Percentiles rank a stretch among this genome's conserved stretches.
phyloP scores from a whole-genome alignment of 2,888 invertebrate species.

The Teleogryllus oceanicus region DNA sequence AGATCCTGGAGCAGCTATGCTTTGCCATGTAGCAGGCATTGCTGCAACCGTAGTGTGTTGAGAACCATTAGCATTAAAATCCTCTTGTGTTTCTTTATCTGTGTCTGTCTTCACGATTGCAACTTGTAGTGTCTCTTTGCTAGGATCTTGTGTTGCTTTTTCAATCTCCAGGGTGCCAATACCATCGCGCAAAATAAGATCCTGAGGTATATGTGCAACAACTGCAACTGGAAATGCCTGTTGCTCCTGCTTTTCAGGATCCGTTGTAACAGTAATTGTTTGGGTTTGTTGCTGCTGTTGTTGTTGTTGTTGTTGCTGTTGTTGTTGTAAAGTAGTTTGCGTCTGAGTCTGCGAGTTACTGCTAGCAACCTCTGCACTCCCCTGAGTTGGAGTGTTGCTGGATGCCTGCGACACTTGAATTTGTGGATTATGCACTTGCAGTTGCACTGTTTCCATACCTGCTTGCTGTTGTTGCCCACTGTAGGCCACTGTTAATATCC shows the following conservation, averaged over 20 bases:
- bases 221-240: constrained; percentile 42
- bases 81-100: constrained; percentile 42
- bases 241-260: constrained; percentile 32
- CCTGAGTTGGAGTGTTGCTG: constrained; percentile 30
- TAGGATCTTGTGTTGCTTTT: constrained; percentile 27
- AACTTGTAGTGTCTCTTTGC: constrained; percentile 30
- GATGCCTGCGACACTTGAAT: constrained; percentile 30
- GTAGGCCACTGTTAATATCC: constrained; percentile 72
- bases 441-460: constrained; percentile 47
- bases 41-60: constrained; percentile 45
- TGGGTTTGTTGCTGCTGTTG: constrained; percentile 42
- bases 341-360: constrained; percentile 34
- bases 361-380: constrained; percentile 33
- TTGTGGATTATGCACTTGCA: constrained; percentile 35
- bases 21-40: constrained; percentile 55
- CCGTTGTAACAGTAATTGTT: constrained; percentile 23
- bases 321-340: constrained; percentile 22
- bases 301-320: constrained; percentile 45
- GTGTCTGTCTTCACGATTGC: constrained; percentile 33
- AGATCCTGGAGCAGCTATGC: constrained; percentile 50
- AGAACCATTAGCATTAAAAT: constrained; percentile 30
- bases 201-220: constrained; percentile 41
- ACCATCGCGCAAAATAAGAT: constrained; percentile 38
- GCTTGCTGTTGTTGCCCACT: constrained; percentile 57
- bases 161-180: constrained; percentile 32